A percentile compares a stretch with the other conserved stretches of the same genome.
Conservation (phyloP, 2,888 invertebrate genomes). For the Penaeus monodon region DNA sequence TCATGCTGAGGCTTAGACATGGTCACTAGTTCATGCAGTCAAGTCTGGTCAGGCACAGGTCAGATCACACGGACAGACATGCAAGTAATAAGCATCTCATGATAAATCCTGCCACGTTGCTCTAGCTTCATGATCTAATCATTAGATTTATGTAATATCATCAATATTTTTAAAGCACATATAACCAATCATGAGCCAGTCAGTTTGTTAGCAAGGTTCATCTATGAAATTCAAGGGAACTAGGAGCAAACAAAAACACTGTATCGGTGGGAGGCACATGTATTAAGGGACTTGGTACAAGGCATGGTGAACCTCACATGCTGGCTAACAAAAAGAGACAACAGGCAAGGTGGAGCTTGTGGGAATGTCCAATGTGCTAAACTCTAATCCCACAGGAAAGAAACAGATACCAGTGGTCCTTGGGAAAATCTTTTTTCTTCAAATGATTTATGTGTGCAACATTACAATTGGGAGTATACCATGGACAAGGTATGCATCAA, state of each 20-base stretch:
- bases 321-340: constrained; percentile 36
- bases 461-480: too few species aligned
- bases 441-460: too few species aligned
- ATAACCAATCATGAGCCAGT: background rate
- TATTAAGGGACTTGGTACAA: constrained; percentile 54
- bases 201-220: background rate
- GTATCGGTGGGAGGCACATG: constrained; percentile 46
- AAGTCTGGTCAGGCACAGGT: constrained; percentile 45
- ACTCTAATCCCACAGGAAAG: constrained; percentile 15
- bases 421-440: too few species aligned
- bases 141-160: background rate
- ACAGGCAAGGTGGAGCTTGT: constrained; percentile 41
- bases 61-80: constrained; percentile 44
- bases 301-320: constrained; percentile 37
- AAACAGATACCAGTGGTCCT: background rate
- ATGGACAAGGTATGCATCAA: too few species aligned
- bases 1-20: too few species aligned
- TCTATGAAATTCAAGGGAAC: constrained; percentile 10
- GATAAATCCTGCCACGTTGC: background rate
- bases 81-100: constrained; percentile 24
- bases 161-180: background rate
- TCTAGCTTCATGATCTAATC: background rate
- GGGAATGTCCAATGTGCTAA: constrained; percentile 9
- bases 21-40: constrained; percentile 44
- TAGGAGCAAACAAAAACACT: constrained; percentile 59